A percentile compares a stretch with the other conserved stretches of the same genome.
Evolutionary conservation across 1,140 invertebrate genomes (phyloP).

Genomic region (Drosophila oshimai): DNA sequence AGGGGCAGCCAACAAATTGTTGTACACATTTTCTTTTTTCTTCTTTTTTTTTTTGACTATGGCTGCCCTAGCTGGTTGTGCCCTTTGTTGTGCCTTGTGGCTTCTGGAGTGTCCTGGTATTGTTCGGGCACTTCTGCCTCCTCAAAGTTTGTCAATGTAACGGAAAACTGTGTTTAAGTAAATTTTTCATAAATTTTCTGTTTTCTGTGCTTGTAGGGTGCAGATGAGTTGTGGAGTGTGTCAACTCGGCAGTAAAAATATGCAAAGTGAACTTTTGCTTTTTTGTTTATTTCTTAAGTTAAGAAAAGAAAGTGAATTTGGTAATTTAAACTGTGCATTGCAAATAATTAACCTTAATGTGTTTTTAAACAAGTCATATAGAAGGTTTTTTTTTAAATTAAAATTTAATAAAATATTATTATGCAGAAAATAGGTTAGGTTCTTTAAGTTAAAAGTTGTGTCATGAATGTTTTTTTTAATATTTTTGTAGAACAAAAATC

Average conservation of each 20-base stretch:
- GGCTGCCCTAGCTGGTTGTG: slow-evolving; percentile 22
- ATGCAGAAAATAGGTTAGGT: too few relatives aligned
- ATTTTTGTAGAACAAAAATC: background rate
- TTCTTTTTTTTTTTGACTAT: slow-evolving; percentile 20
- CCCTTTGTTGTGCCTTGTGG: slow-evolving; percentile 53
- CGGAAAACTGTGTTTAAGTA: slow-evolving; percentile 79
- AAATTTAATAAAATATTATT: background rate
- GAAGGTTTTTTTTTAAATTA: background rate
- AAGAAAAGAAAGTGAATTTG: background rate
- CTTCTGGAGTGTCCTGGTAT: slow-evolving; percentile 38
- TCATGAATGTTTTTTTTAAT: background rate
- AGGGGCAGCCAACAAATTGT: slow-evolving; percentile 66
- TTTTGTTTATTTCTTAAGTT: background rate
- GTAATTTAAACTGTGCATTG: too few relatives aligned
- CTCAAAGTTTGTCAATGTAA: slow-evolving; percentile 76
- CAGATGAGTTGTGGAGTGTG: slow-evolving; percentile 23
- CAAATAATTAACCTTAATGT: too few relatives aligned
- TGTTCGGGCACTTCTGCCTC: slow-evolving; percentile 59
- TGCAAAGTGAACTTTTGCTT: slow-evolving; percentile 2
- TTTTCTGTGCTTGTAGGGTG: slow-evolving; percentile 1
- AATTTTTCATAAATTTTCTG: slow-evolving; percentile 69
- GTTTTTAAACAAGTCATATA: too few relatives aligned
- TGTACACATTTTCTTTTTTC: slow-evolving; percentile 29
- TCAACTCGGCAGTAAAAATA: background rate
- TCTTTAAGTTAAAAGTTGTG: too few relatives aligned